Evolutionary conservation across 2,113 vertebrate species (phyloP).

Genomic region (Isurus oxyrinchus): DNA sequence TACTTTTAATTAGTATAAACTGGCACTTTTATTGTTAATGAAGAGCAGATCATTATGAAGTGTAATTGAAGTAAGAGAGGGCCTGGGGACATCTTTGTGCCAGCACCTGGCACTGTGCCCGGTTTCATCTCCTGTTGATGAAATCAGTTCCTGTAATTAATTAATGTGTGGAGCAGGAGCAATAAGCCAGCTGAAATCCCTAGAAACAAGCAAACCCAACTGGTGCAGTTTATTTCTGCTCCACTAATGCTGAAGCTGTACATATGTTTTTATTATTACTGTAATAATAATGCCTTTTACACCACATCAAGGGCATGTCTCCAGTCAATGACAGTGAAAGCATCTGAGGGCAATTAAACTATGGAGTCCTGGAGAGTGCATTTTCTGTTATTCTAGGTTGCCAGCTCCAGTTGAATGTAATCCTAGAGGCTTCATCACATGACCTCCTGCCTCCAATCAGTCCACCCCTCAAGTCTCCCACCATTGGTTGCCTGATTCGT

Average conservation of each 20-base stretch:
- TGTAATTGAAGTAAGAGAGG: slow-evolving; percentile 58
- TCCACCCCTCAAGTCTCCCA: background rate
- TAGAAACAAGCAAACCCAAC: background rate
- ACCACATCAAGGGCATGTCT: background rate
- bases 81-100: slow-evolving; percentile 52
- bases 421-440: background rate
- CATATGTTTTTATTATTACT: background rate
- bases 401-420: background rate
- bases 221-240: background rate
- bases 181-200: slow-evolving; percentile 35
- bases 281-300: background rate
- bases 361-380: background rate
- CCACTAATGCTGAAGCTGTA: background rate
- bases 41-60: slow-evolving; percentile 56
- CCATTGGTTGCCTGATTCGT: background rate
- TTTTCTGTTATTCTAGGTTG: background rate
- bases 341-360: background rate
- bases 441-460: background rate
- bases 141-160: slow-evolving; percentile 47
- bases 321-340: background rate
- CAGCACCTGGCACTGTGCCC: slow-evolving; percentile 52
- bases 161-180: slow-evolving; percentile 51
- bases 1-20: slow-evolving; percentile 58
- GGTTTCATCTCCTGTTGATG: slow-evolving; percentile 48
- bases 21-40: slow-evolving; percentile 57